Conservation (phyloP, 2,888 invertebrate species). For the Nomada hirtipes region DNA sequence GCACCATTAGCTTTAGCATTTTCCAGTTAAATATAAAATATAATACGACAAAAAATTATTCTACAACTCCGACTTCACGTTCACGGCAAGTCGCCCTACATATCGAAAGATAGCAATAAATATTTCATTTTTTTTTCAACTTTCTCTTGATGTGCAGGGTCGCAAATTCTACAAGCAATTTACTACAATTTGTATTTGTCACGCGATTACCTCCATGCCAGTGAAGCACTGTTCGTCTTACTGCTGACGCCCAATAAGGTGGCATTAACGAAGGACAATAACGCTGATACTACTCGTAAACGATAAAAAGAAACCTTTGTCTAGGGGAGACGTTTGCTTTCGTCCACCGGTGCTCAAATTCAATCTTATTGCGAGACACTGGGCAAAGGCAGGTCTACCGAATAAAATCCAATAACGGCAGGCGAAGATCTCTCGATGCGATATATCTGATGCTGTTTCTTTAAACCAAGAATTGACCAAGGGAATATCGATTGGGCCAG, state of each 20-base stretch:
- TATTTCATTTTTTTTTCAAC: too few relatives aligned
- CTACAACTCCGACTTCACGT: too few relatives aligned
- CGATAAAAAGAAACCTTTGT: neutral
- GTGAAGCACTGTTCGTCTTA: too few relatives aligned
- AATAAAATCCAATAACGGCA: slow-evolving; percentile 64
- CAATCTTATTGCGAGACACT: slow-evolving; percentile 44
- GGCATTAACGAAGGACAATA: slow-evolving; percentile 7
- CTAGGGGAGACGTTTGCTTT: slow-evolving; percentile 25
- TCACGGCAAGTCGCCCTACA: too few relatives aligned
- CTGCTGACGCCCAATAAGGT: neutral
- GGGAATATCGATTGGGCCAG: slow-evolving; percentile 47
- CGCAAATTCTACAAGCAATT: too few relatives aligned
- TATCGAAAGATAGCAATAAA: too few relatives aligned
- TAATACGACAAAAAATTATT: too few relatives aligned
- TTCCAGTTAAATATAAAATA: too few relatives aligned
- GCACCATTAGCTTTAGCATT: too few relatives aligned
- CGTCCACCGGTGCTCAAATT: slow-evolving; percentile 31
- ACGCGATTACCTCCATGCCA: too few relatives aligned
- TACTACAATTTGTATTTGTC: too few relatives aligned
- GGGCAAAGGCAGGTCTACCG: slow-evolving; percentile 8
- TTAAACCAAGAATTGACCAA: slow-evolving; percentile 26
- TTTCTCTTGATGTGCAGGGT: too few relatives aligned
- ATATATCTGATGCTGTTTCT: slow-evolving; percentile 45
- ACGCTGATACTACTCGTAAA: neutral
- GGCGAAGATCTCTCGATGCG: slow-evolving; percentile 39